Conservation (phyloP, 2,888 invertebrate genomes). For the Apamea sordens region DNA sequence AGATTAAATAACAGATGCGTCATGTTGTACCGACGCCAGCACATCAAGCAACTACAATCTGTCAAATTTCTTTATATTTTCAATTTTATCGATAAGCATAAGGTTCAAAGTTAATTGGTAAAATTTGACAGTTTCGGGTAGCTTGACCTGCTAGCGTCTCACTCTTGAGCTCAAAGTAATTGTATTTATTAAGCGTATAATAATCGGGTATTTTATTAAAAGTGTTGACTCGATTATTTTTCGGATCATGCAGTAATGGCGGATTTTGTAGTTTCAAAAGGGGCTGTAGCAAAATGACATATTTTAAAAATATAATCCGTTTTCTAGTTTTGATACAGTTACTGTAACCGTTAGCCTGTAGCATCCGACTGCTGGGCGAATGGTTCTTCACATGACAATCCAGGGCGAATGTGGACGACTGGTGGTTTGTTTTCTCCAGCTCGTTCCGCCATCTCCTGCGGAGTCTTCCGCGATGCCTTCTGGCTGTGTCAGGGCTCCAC, state of each 20-base stretch:
- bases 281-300: too few species aligned
- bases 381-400: neutral
- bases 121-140: too few species aligned
- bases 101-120: too few species aligned
- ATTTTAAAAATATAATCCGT: neutral
- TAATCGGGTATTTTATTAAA: constrained; percentile 7
- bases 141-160: too few species aligned
- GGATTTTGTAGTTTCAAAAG: neutral
- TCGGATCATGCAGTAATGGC: too few species aligned
- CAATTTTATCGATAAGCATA: too few species aligned
- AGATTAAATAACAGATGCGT: constrained; percentile 44
- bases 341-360: neutral
- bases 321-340: neutral
- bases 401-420: neutral
- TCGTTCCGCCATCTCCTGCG: neutral
- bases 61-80: too few species aligned
- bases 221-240: constrained; percentile 1
- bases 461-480: neutral
- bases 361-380: neutral
- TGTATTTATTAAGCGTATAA: constrained; percentile 3
- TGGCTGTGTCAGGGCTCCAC: neutral
- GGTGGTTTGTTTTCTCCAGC: neutral
- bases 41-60: too few species aligned
- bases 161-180: neutral
- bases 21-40: neutral